Base-by-base conservation (phyloP, 2,888 invertebrate species). In the Drosophila neoperkinsi region DNA sequence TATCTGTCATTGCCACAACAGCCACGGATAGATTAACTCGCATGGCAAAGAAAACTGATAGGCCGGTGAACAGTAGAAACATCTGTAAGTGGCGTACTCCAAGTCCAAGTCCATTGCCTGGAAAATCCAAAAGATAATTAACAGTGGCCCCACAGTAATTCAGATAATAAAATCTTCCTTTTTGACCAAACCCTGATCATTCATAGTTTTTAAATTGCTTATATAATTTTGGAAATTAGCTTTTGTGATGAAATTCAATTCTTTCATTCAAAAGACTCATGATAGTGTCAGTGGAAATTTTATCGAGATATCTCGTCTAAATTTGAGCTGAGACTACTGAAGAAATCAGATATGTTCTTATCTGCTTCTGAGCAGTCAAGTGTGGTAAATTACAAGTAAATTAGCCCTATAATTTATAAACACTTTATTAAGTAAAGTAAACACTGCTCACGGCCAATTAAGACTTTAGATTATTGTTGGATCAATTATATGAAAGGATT, bases 1-100 rank as follows among this genome's bases (percentile, higher is more conserved):
- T 77, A 79, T 95, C 94, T 0, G 95, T 95, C 96, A 97, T 97
- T 31, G 96, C 96, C 2, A 96, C 95, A 57, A 97, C 94, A 0
- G 95, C 96, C 18, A 96, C 96, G 0, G 96, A 96, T 84, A 96
- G 94, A 82, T 95, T 95, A 34, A 96, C 95, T 46, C 97, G 93
- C 81, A 96, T 94, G 0, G 95, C 94, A 85, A 95, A 96, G 53
- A 95, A 94, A 30, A 95, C 94, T 0, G 95, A 92, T 78, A 95
- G 94, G 0, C 95, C 95, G 1, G 95, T 95, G 38, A 95, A 85
- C 82, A 96, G 92, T 61, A 96, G 90, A 3, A 95, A 82, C 3
- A 95, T 94, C 91, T 96, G 96, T 16, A 94, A 88, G 87, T 96
- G 96, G 9, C 96, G 94, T 36, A 95, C 92, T 28, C 96, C 96